phyloP scores from a whole-genome alignment of 2,113 vertebrate genomes.

The Lichenostomus cassidix region DNA sequence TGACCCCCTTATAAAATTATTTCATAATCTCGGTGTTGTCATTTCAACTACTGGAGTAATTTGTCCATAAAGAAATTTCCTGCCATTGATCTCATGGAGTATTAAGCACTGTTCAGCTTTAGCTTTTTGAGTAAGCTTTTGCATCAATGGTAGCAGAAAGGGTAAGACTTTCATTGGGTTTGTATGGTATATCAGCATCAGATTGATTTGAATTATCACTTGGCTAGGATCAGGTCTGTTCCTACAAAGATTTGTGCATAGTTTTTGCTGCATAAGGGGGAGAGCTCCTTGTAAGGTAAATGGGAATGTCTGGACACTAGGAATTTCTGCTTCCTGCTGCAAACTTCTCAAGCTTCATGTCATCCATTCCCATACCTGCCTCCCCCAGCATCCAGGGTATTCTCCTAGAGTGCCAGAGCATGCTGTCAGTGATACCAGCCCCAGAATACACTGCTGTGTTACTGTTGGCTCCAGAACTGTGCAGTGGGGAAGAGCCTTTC shows the following conservation, averaged over 20 bases:
- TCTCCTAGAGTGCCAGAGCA: not conserved
- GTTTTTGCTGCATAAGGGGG: not conserved
- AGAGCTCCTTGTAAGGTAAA: not conserved
- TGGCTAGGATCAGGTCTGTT: not conserved
- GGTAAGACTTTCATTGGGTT: not conserved
- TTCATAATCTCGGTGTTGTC: not conserved
- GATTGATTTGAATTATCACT: not conserved
- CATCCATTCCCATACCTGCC: too few relatives aligned
- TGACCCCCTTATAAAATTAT: not conserved
- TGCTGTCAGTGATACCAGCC: not conserved
- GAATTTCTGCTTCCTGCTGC: not conserved
- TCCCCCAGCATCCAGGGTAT: not conserved
- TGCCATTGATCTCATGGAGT: not conserved
- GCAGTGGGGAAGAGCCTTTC: not conserved
- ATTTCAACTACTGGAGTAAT: not conserved
- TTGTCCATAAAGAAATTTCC: not conserved
- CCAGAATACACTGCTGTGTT: not conserved
- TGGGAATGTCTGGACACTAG: not conserved
- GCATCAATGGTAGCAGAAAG: not conserved
- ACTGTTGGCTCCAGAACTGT: not conserved
- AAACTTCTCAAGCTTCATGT: not conserved
- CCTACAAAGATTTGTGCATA: not conserved
- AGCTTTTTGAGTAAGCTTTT: not conserved
- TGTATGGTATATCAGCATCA: not conserved
- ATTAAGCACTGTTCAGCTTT: not conserved